Conservation (phyloP, 2,113 vertebrate species). For the Aegithalos caudatus region DNA sequence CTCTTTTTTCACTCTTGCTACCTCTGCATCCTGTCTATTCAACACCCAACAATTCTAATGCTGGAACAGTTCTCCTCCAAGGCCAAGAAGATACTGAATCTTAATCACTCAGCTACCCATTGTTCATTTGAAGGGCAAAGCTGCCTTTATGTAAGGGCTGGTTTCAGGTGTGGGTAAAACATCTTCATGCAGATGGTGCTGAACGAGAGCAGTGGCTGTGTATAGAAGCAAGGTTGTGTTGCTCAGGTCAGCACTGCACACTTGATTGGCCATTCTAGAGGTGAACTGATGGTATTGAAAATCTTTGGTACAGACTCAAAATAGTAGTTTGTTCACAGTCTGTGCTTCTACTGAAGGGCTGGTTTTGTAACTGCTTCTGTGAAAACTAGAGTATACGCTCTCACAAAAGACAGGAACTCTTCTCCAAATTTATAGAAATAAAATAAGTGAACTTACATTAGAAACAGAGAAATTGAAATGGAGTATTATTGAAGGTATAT, state of each 20-base stretch:
- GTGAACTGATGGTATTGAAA: neutral
- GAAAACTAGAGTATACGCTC: neutral
- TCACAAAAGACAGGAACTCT: neutral
- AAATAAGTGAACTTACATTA: neutral
- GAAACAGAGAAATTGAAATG: neutral
- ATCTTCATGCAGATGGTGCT: neutral
- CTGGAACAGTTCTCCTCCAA: neutral
- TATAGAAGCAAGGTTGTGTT: neutral
- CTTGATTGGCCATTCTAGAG: neutral
- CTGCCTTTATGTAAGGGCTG: neutral
- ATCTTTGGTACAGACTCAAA: neutral
- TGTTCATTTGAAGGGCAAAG: neutral
- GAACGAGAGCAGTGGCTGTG: neutral
- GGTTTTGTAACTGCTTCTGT: neutral
- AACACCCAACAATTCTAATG: neutral
- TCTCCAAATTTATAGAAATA: neutral
- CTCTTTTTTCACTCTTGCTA: neutral
- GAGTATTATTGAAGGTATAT: neutral
- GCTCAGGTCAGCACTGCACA: neutral
- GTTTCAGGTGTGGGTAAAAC: neutral
- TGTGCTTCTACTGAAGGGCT: neutral
- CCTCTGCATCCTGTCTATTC: neutral
- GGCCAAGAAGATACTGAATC: neutral
- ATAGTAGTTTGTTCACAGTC: neutral
- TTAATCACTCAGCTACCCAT: neutral